Conservation (phyloP, 2,797 vertebrate species). For the Takifugu ocellatus region DNA sequence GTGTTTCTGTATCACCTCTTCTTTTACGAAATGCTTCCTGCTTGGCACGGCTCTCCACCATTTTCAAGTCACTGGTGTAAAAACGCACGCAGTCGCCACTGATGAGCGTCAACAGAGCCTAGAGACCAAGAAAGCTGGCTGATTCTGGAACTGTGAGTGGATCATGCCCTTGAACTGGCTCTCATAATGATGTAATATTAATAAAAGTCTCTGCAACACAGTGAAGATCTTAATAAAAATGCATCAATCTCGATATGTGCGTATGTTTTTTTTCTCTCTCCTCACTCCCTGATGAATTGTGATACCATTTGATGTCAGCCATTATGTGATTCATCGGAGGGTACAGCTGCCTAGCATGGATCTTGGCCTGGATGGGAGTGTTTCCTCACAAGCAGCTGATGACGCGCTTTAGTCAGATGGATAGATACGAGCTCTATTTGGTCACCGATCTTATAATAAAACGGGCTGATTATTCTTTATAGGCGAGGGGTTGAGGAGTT, state of each 20-base stretch:
- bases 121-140: slow-evolving; percentile 41
- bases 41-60: not conserved
- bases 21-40: slow-evolving; percentile 34
- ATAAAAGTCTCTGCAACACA: slow-evolving; percentile 58
- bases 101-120: slow-evolving; percentile 43
- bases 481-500: slow-evolving; percentile 14
- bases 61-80: slow-evolving; percentile 43
- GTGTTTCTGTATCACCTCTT: slow-evolving; percentile 47
- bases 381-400: slow-evolving; percentile 63
- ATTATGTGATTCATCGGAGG: slow-evolving; percentile 64
- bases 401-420: slow-evolving; percentile 69
- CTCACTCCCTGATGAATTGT: slow-evolving; percentile 51
- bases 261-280: slow-evolving; percentile 24
- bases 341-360: slow-evolving; percentile 64
- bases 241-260: slow-evolving; percentile 41
- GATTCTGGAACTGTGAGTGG: slow-evolving; percentile 35
- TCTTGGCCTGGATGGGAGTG: slow-evolving; percentile 67
- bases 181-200: slow-evolving; percentile 59
- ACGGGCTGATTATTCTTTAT: slow-evolving; percentile 35
- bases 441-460: slow-evolving; percentile 43
- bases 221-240: slow-evolving; percentile 63
- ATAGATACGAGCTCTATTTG: slow-evolving; percentile 64
- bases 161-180: slow-evolving; percentile 48
- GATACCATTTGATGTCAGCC: slow-evolving; percentile 59
- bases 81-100: slow-evolving; percentile 43